A percentile compares a stretch with the other conserved stretches of the same genome.
Evolutionary conservation across 2,113 vertebrate species (phyloP).

Genomic region (Ameiurus melas): DNA sequence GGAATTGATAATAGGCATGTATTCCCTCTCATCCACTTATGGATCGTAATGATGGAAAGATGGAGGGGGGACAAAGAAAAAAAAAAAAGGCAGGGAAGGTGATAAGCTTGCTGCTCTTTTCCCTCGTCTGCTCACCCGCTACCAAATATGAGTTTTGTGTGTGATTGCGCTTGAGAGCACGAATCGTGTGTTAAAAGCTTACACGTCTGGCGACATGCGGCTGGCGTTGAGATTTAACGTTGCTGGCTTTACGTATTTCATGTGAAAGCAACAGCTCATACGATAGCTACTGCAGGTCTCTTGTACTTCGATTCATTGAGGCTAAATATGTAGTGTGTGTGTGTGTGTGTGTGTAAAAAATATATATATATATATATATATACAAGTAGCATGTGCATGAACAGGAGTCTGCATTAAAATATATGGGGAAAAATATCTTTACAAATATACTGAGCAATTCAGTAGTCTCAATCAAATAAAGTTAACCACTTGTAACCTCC

Average conservation of each 20-base stretch:
- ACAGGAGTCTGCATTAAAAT: neutral
- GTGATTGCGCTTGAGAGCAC: neutral
- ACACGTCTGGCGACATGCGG: neutral
- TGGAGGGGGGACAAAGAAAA: neutral
- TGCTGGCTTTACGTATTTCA: neutral
- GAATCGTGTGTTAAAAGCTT: neutral
- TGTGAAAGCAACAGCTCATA: neutral
- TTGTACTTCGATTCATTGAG: neutral
- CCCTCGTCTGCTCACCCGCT: neutral
- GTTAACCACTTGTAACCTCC: no score
- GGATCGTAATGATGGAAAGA: constrained; percentile 43
- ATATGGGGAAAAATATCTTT: neutral
- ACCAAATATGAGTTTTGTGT: constrained; percentile 11
- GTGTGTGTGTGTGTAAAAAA: no score
- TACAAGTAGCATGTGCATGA: neutral
- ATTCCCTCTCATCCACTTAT: constrained; percentile 51
- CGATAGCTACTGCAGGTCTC: neutral
- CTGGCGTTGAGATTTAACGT: neutral
- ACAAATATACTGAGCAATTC: neutral
- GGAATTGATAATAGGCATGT: constrained; percentile 54
- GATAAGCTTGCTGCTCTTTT: constrained; percentile 51
- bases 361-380: no score
- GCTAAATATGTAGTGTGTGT: neutral
- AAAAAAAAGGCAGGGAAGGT: constrained; percentile 60
- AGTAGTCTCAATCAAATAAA: neutral